phyloP scores from a whole-genome alignment of 2,888 invertebrate species.

The Abrostola tripartita region DNA sequence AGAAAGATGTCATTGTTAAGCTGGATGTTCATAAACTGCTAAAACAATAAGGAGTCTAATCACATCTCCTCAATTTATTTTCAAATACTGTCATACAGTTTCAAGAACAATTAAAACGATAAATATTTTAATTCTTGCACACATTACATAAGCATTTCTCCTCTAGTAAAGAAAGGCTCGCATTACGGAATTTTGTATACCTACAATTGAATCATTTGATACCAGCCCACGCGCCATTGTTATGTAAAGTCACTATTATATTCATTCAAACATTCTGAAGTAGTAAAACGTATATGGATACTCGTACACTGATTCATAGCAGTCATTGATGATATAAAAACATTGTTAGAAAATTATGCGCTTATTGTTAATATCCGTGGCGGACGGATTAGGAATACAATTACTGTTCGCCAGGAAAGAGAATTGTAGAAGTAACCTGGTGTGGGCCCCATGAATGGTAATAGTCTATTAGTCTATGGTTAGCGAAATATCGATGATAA shows the following conservation, averaged over 20 bases:
- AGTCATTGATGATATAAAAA: constrained; percentile 33
- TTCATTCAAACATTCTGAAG: constrained; percentile 45
- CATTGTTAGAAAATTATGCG: constrained; percentile 23
- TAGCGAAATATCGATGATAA: too few relatives aligned
- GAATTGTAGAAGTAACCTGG: too few relatives aligned
- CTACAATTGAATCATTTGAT: constrained; percentile 57
- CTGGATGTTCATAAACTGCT: too few relatives aligned
- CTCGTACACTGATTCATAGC: constrained; percentile 42
- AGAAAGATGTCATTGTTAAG: too few relatives aligned
- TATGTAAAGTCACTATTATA: constrained; percentile 50
- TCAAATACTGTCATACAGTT: too few relatives aligned
- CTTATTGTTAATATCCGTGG: too few relatives aligned
- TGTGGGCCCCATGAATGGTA: too few relatives aligned
- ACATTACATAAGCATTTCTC: constrained; percentile 50
- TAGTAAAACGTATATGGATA: constrained; percentile 29
- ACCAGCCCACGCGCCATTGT: constrained; percentile 55
- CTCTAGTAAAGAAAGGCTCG: constrained; percentile 41
- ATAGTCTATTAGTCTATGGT: too few relatives aligned
- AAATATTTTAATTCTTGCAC: constrained; percentile 21
- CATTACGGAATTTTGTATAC: constrained; percentile 36
- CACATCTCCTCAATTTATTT: too few relatives aligned
- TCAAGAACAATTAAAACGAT: constrained; percentile 19
- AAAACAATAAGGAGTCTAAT: too few relatives aligned
- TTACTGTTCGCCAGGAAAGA: too few relatives aligned
- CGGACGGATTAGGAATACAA: too few relatives aligned